Evolutionary conservation across 2,888 invertebrate genomes (phyloP).

Genomic region (Silvanus unidentatus): DNA sequence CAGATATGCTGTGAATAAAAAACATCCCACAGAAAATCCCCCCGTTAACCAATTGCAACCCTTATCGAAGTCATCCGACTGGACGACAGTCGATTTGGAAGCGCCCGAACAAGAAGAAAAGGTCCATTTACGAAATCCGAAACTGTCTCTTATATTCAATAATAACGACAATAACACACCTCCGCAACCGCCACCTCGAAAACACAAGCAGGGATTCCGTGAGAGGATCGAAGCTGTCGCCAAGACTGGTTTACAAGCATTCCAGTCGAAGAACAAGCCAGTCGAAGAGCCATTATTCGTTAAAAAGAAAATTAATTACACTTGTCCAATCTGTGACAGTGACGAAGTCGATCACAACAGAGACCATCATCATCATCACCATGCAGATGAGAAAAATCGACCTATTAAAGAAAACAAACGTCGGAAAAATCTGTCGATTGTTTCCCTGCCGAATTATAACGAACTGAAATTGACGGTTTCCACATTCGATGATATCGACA

Average conservation of each 20-base stretch:
- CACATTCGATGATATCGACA: conserved; percentile 31
- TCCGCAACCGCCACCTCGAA: conserved; percentile 42
- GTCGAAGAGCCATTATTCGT: conserved; percentile 40
- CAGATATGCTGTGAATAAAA: conserved; percentile 25
- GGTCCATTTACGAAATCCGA: conserved; percentile 37
- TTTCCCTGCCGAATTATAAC: conserved; percentile 51
- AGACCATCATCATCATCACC: conserved; percentile 31
- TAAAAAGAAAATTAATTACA: conserved; percentile 41
- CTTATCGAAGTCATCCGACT: conserved; percentile 44
- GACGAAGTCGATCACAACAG: conserved; percentile 34
- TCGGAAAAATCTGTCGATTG: conserved; percentile 48
- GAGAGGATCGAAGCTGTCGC: conserved; percentile 42
- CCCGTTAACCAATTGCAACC: conserved; percentile 16
- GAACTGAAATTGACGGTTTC: conserved; percentile 45
- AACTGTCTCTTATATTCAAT: conserved; percentile 38
- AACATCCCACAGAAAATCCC: too few species aligned
- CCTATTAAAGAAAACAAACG: conserved; percentile 34
- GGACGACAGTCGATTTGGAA: conserved; percentile 52
- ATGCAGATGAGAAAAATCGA: conserved; percentile 15
- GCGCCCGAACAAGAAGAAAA: conserved; percentile 46
- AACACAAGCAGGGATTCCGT: conserved; percentile 39
- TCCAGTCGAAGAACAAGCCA: conserved; percentile 29
- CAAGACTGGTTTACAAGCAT: conserved; percentile 37
- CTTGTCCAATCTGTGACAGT: conserved; percentile 40
- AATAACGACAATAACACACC: conserved; percentile 40